phyloP scores from a whole-genome alignment of 1,140 invertebrate genomes.

The Leguminivora glycinivorella region DNA sequence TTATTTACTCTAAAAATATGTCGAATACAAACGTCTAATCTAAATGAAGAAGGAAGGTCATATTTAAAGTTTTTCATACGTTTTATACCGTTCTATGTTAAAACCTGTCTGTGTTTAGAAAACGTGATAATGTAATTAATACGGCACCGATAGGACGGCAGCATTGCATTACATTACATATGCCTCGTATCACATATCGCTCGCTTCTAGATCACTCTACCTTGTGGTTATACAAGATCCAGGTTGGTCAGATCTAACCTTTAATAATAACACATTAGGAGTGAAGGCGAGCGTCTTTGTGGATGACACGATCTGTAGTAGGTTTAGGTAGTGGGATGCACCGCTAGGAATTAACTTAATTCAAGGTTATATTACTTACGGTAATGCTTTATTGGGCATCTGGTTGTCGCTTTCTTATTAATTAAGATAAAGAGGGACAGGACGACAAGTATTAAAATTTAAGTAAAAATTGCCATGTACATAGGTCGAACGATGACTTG shows the following conservation, averaged over 20 bases:
- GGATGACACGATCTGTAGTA: too few relatives aligned
- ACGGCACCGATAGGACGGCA: neutral
- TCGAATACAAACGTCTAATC: too few relatives aligned
- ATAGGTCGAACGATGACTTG: neutral
- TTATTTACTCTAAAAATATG: too few relatives aligned
- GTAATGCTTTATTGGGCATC: neutral
- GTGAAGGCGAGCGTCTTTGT: too few relatives aligned
- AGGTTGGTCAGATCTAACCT: too few relatives aligned
- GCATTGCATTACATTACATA: constrained; percentile 1
- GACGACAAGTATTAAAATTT: neutral
- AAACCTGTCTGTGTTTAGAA: neutral
- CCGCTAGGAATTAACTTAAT: neutral
- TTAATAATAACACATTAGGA: too few relatives aligned
- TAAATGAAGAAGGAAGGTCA: too few relatives aligned
- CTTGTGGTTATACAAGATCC: too few relatives aligned
- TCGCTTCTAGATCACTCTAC: neutral
- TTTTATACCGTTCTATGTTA: neutral
- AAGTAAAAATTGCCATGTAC: neutral
- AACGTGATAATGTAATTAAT: constrained; percentile 5
- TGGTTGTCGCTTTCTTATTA: neutral
- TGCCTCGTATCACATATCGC: neutral
- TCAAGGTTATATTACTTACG: constrained; percentile 6
- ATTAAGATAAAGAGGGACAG: neutral
- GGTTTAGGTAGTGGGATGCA: constrained; percentile 3
- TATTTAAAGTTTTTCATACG: neutral